phyloP scores from a whole-genome alignment of 2,113 vertebrate genomes.

The Eurypyga helias region DNA sequence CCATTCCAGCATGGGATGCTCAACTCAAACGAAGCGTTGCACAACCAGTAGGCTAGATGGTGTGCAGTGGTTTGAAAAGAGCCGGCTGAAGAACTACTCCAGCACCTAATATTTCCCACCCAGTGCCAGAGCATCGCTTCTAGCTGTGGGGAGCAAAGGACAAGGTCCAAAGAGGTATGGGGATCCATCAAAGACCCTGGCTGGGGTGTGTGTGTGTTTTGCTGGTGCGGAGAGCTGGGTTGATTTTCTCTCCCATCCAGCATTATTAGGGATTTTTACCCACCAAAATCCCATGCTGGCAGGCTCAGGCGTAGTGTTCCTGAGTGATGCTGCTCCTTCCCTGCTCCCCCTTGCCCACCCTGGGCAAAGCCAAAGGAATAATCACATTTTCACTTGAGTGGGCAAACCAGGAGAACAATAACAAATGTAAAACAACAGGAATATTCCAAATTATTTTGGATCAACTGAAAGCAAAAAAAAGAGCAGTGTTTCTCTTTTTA shows the following conservation, averaged over 20 bases:
- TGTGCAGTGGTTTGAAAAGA: neutral
- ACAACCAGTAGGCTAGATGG: neutral
- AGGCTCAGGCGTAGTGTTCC: neutral
- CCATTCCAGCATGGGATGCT: neutral
- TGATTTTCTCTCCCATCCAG: neutral
- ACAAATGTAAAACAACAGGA: neutral
- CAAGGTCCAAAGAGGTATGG: neutral
- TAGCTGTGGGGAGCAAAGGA: too few relatives aligned
- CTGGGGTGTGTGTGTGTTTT: neutral
- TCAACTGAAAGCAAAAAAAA: neutral
- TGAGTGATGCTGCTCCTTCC: neutral
- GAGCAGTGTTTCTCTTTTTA: too few relatives aligned
- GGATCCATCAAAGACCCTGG: neutral
- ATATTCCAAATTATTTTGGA: neutral
- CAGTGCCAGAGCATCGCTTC: neutral
- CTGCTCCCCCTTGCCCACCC: too few relatives aligned
- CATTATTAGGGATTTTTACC: neutral
- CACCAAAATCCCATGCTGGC: too few relatives aligned
- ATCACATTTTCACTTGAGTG: neutral
- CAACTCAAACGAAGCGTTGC: rapidly evolving
- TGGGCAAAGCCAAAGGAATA: neutral
- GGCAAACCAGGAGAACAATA: neutral
- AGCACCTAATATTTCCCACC: neutral
- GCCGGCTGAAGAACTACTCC: neutral
- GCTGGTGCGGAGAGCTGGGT: neutral